phyloP scores from a whole-genome alignment of 2,797 vertebrate genomes.

The Psittacula echo region DNA sequence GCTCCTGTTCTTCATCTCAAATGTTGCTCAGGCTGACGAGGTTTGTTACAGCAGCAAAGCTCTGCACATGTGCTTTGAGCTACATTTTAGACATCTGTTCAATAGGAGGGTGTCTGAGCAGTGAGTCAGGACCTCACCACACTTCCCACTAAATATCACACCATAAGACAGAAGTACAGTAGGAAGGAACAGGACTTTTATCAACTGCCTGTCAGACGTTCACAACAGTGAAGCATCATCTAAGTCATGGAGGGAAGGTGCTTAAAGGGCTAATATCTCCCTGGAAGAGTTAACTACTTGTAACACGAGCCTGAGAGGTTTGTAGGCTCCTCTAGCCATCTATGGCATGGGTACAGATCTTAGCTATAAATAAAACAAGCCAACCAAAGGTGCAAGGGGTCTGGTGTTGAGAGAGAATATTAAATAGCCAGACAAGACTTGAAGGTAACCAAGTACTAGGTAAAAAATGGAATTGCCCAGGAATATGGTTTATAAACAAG shows the following conservation, averaged over 20 bases:
- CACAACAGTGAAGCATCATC: background rate
- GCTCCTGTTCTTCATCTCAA: background rate
- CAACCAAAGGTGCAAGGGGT: background rate
- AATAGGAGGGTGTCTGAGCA: background rate
- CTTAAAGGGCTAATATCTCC: background rate
- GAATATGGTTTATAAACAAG: background rate
- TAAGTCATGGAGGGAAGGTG: background rate
- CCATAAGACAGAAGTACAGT: background rate
- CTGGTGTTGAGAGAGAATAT: background rate
- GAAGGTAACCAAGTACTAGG: background rate
- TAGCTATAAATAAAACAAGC: background rate
- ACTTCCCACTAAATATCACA: background rate
- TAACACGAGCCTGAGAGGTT: background rate
- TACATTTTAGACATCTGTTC: background rate
- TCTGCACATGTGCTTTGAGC: background rate
- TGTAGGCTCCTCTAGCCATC: background rate
- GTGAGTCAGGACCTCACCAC: constrained; percentile 8
- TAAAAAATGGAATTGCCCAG: background rate
- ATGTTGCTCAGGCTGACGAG: background rate
- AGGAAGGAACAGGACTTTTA: background rate
- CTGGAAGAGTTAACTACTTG: background rate
- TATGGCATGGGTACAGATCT: background rate
- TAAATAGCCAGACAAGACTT: background rate
- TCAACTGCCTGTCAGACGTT: background rate
- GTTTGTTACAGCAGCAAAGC: background rate